Evolutionary conservation across 2,797 vertebrate species (phyloP).

Genomic region (Notolepis coatsorum): DNA sequence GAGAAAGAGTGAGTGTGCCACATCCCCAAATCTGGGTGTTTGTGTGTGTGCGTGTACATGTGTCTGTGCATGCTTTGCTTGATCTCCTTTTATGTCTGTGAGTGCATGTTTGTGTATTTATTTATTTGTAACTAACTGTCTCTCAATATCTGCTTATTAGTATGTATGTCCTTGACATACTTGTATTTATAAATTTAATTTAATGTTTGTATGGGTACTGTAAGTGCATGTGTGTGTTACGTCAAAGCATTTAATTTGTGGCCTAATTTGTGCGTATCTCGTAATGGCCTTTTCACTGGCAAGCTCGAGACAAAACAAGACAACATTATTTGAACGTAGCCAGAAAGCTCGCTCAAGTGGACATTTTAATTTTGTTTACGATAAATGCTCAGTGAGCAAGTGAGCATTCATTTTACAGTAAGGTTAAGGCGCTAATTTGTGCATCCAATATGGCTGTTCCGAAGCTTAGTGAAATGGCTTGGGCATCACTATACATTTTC

Average conservation of each 20-base stretch:
- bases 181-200: too few relatives aligned
- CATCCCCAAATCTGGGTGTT: too few relatives aligned
- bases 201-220: too few relatives aligned
- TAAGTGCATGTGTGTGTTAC: background rate
- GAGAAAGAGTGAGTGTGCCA: too few relatives aligned
- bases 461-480: slow-evolving; percentile 50
- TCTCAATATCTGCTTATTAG: too few relatives aligned
- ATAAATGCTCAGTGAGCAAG: slow-evolving; percentile 43
- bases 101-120: slow-evolving; percentile 3
- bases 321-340: slow-evolving; percentile 20
- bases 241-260: background rate
- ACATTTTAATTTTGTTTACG: slow-evolving; percentile 66
- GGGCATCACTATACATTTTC: slow-evolving; percentile 54
- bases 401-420: slow-evolving; percentile 45
- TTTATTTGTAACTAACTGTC: too few relatives aligned
- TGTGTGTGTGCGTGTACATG: slow-evolving; percentile 12
- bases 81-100: slow-evolving; percentile 30
- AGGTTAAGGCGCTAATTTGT: slow-evolving; percentile 58
- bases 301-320: slow-evolving; percentile 41
- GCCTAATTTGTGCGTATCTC: slow-evolving; percentile 51
- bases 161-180: too few relatives aligned
- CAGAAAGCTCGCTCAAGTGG: slow-evolving; percentile 51
- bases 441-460: slow-evolving; percentile 44
- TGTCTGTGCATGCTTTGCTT: slow-evolving; percentile 34
- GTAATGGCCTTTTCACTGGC: slow-evolving; percentile 33